These are phyloP conservation scores for Pluvianellus socialis DNA, from an alignment of 2,113 vertebrate species.

Conservation along the genomic window DNA sequence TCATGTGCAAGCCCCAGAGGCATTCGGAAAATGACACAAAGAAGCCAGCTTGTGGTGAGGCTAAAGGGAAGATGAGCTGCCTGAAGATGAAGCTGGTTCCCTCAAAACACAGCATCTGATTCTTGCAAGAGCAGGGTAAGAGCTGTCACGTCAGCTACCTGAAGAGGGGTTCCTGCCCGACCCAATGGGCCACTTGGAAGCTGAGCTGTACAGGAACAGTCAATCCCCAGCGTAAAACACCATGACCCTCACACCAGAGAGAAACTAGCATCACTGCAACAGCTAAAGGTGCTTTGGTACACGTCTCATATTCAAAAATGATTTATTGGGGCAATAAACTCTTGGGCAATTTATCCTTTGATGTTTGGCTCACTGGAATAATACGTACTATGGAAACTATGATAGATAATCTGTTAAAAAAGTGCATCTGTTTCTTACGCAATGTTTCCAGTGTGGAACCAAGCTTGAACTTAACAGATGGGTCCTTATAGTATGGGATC, in stretches of 20 bases:
- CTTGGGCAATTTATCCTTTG: neutral
- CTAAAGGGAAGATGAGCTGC: neutral
- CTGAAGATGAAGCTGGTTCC: neutral
- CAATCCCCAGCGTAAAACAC: neutral
- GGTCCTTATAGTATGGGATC: neutral
- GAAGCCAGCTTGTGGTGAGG: neutral
- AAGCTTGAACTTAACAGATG: neutral
- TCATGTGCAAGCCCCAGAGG: neutral
- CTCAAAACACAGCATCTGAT: neutral
- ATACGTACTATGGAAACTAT: neutral
- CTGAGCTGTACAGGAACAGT: neutral
- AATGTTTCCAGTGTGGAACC: neutral
- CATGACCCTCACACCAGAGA: neutral
- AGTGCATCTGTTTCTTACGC: neutral
- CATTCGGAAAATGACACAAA: neutral
- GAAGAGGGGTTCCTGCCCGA: neutral
- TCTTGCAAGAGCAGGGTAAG: neutral
- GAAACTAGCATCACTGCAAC: neutral
- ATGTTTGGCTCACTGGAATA: neutral
- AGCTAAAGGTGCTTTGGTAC: neutral
- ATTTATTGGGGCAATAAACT: neutral
- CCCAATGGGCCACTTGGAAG: neutral
- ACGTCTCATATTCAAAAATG: neutral
- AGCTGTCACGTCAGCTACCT: neutral
- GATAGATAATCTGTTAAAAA: constrained; percentile 2